These are phyloP conservation scores for Pangasius larnaudii DNA, from an alignment of 2,797 vertebrate species.

Conservation along the genomic window DNA sequence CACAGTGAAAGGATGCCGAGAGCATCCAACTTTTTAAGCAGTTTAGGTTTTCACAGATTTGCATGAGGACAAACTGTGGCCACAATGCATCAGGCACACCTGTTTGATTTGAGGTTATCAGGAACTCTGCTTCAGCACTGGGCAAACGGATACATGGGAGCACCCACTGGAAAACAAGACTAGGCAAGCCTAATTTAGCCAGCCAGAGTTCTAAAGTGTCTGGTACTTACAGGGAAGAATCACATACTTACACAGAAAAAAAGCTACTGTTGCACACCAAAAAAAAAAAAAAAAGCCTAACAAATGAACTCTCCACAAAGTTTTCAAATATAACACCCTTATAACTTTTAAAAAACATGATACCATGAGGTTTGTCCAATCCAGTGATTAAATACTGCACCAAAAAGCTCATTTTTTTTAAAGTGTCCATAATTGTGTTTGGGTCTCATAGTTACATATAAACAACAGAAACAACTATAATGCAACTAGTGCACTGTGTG, in stretches of 20 bases:
- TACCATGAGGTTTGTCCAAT: neutral
- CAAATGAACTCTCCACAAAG: neutral
- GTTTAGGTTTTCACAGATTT: neutral
- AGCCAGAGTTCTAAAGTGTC: slow-evolving; percentile 10
- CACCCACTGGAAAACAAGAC: neutral
- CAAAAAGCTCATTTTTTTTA: neutral
- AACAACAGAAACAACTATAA: neutral
- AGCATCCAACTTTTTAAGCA: neutral
- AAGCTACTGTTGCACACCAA: neutral
- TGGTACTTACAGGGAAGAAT: neutral
- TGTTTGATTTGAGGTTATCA: slow-evolving; percentile 3
- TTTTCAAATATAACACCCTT: neutral
- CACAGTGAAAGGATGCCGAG: neutral
- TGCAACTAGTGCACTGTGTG: neutral
- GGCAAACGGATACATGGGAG: neutral
- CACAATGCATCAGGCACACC: neutral
- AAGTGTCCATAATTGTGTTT: neutral
- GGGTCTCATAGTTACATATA: neutral
- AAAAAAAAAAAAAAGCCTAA: neutral
- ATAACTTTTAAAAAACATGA: neutral
- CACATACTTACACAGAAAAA: neutral
- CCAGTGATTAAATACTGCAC: neutral
- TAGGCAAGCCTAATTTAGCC: slow-evolving; percentile 13
- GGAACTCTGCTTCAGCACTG: neutral
- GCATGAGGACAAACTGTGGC: slow-evolving; percentile 1